phyloP scores from a whole-genome alignment of 2,888 invertebrate species.

The Trachelus tabidus region DNA sequence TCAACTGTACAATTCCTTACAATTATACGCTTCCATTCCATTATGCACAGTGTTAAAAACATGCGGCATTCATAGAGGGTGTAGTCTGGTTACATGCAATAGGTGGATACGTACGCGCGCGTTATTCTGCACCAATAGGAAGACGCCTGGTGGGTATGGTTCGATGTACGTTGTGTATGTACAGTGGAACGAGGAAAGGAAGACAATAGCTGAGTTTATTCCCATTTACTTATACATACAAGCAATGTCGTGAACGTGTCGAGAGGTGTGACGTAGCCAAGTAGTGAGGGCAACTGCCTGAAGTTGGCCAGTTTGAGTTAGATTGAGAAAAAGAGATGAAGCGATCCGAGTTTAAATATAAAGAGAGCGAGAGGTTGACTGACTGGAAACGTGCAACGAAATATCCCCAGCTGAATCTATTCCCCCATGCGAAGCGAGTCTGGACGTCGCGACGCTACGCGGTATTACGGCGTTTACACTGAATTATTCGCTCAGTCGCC shows the following conservation, averaged over 20 bases:
- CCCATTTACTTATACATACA: not conserved
- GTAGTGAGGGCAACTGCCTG: not conserved
- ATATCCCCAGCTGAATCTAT: not conserved
- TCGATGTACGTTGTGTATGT: not conserved
- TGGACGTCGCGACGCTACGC: not conserved
- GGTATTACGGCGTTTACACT: not conserved
- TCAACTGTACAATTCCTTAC: not conserved
- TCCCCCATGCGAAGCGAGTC: not conserved
- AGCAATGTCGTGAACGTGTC: not conserved
- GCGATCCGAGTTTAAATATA: not conserved
- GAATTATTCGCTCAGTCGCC: conserved; percentile 5
- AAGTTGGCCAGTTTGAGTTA: not conserved
- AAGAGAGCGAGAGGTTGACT: not conserved
- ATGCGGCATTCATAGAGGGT: not conserved
- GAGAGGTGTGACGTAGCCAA: not conserved
- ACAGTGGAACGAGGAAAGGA: not conserved
- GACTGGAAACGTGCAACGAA: not conserved
- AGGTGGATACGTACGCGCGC: not conserved
- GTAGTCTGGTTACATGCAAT: not conserved
- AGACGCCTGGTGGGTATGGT: not conserved
- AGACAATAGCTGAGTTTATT: not conserved
- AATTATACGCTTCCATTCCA: not conserved
- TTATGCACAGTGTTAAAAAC: not conserved
- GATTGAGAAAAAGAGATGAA: not conserved
- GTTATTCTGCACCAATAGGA: not conserved